A percentile compares a stretch with the other conserved stretches of the same genome.
phyloP scores from a whole-genome alignment of 2,113 vertebrate genomes.

The Dissostichus mawsoni region DNA sequence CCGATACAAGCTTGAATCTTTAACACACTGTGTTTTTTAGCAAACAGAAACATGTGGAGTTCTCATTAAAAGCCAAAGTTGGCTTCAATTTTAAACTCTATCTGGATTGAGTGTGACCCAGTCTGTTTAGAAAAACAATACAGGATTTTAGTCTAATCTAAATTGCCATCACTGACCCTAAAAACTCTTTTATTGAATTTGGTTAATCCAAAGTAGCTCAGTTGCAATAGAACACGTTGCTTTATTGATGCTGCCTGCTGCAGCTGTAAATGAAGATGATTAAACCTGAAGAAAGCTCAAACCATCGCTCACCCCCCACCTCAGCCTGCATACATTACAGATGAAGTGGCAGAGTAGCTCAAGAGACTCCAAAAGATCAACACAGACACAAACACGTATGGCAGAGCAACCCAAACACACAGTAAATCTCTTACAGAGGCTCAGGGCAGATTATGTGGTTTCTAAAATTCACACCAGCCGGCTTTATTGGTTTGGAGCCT shows the following conservation, averaged over 20 bases:
- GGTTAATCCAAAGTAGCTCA: slow-evolving; percentile 1
- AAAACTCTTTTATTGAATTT: background rate
- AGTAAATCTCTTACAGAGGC: slow-evolving; percentile 50
- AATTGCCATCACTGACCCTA: background rate
- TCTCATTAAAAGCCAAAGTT: too few species aligned
- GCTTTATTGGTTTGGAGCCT: slow-evolving; percentile 74
- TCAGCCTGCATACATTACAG: slow-evolving; percentile 39
- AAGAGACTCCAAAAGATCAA: slow-evolving; percentile 59
- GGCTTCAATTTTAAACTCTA: too few species aligned
- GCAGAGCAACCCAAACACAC: slow-evolving; percentile 31
- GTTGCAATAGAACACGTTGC: background rate
- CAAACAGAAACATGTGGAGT: too few species aligned
- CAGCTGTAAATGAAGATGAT: slow-evolving; percentile 18
- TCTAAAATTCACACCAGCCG: slow-evolving; percentile 59
- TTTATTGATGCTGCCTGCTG: background rate
- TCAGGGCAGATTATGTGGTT: slow-evolving; percentile 62
- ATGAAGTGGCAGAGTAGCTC: slow-evolving; percentile 49
- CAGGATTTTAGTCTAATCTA: background rate
- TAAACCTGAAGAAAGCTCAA: slow-evolving; percentile 19
- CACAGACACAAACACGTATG: slow-evolving; percentile 11
- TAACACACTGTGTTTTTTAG: too few species aligned
- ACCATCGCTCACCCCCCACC: slow-evolving; percentile 7
- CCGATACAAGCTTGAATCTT: too few species aligned
- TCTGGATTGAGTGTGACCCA: background rate
- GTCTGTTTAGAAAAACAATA: background rate